Evolutionary conservation across 2,888 invertebrate genomes (phyloP), one percentile per base, ranked within the genome.

Genomic region (Microplitis deprimator): DNA sequence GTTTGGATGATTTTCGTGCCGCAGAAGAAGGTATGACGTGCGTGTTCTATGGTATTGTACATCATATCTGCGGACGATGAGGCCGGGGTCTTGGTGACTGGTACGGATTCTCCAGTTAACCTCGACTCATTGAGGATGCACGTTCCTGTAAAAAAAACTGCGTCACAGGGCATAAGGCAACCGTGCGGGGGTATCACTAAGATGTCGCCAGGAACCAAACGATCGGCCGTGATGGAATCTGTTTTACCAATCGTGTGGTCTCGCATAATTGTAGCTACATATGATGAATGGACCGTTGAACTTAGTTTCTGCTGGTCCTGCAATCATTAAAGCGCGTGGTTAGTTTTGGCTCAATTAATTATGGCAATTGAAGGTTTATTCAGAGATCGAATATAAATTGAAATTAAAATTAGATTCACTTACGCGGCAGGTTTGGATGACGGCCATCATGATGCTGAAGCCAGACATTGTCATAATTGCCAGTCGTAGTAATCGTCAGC

Each of bases 91-190:
- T 98, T 98, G 0, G 97, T 97, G 0, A 98, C 96, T 0, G 98
- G 98, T 1, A 98, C 97, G 81, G 98, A 97, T 91, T 98, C 98
- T 38, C 98, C 98, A 79, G 98, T 98, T 3, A 98, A 92, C 97
- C 98, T 98, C 79, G 97, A 96, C 91, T 98, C 98, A 87, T 98
- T 98, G 29, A 98, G 92, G 81, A 98, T 97, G 80, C 97, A 97
- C 80, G 95, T 95, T 13, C 98, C 98, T 5, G 93, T 92, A 0
- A 98, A 91, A 39, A 98, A 91, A 0, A 96, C 95, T 0, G 97
- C 97, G 90, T 98, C 98, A 89, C 97, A 97, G 78, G 95, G 95
- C 94, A 98, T 94, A 13, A 93, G 92, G 89, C 96, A 96, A 0
- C 97, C 97, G 77, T 93, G 92, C 0, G 95, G 91, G 0, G 97